Base-by-base conservation (phyloP, 2,113 vertebrate genomes). In the Tachycineta bicolor region DNA sequence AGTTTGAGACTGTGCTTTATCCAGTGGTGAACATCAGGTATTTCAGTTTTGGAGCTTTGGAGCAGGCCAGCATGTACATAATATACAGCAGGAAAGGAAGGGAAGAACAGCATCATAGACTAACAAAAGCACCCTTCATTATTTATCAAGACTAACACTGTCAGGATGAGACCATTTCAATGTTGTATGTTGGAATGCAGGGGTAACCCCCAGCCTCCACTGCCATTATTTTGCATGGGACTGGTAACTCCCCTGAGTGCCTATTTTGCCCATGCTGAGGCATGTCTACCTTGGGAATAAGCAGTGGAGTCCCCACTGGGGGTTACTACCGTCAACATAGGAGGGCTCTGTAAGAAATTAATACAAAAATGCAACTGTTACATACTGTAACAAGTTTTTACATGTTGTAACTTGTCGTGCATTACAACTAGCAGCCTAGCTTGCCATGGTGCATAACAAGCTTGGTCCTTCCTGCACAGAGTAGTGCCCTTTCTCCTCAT, bases 151-250 rank as follows among this genome's bases (percentile, higher is more conserved):
- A 34, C 64, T 19, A 65, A 58, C 41, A 37, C 31, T 33, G 26
- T 29, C 16, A 52, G 39, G 44, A 65, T n/a, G 18, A 60, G 11
- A 44, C 9, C 70, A n/a, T 41, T 78, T 89, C 67, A 55, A 46
- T 21, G 15, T 9, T 60, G 0, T 11, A 14, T n/a, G 28, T 8
- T 74, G n/a, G 55, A 87, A 93, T 50, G 53, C 3, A 13, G 33
- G 24, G 6, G 6, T 11, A 37, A 24, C 2, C 7, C 14, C 20
- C 22, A 0, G 0, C 31, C 26, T 49, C 26, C 1, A 1, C 26
- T 25, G 11, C 5, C 28, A 26, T 58, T 65, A 37, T 63, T 44
- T 71, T 55, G 39, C 17, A 46, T 69, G 67, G 19, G 15, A 67
- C 46, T 49, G 28, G 2, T 6, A 62, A 37, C 47, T 41, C 39